Evolutionary conservation across 2,113 vertebrate genomes (phyloP), one percentile per base, ranked within the genome.

Genomic region (Buteo buteo): DNA sequence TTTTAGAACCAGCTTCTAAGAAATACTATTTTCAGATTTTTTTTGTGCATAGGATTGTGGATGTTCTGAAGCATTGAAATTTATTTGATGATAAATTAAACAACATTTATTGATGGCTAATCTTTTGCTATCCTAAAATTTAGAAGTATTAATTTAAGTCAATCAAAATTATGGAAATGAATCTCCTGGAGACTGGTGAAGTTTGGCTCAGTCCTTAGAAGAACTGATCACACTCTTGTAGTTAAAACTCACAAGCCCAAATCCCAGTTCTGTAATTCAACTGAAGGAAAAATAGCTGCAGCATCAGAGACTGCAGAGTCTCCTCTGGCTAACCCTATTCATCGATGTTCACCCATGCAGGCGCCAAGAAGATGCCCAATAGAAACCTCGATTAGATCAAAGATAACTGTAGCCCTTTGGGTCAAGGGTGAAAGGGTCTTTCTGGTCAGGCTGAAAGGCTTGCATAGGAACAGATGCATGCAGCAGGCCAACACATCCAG

Each of bases 391-490:
- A 5, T 18, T 61, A 77, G 31, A 36, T 78, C 26, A 54, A 58
- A 61, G 44, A 40, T 8, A 70, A 24, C 14, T 40, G 26, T 36
- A 66, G 40, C 36, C 36, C n/a, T 93, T 29, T 17, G 18, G 29
- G 34, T 21, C 26, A 71, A 58, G 17, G 13, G 12, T 67, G 34
- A 88, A 78, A 40, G 57, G 11, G 13, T 74, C n/a, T n/a, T 84
- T 89, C 45, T 36, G 10, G 26, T 74, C 47, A 73, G 49, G 32
- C 31, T 57, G 54, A 74, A 88, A 73, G 42, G 49, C 22, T 50
- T 1, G 2, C 1, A 1, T 16, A 50, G 34, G 36, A 74, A 17
- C 8, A 55, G 47, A 61, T 7, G 22, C 15, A 29, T 13, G 17
- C 47, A 65, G 64, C 28, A 62, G 47, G 24, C 16, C 20, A 74